Evolutionary conservation across 2,888 invertebrate genomes (phyloP), one percentile per base, ranked within the genome.

Genomic region (Drosophila kanekoi): DNA sequence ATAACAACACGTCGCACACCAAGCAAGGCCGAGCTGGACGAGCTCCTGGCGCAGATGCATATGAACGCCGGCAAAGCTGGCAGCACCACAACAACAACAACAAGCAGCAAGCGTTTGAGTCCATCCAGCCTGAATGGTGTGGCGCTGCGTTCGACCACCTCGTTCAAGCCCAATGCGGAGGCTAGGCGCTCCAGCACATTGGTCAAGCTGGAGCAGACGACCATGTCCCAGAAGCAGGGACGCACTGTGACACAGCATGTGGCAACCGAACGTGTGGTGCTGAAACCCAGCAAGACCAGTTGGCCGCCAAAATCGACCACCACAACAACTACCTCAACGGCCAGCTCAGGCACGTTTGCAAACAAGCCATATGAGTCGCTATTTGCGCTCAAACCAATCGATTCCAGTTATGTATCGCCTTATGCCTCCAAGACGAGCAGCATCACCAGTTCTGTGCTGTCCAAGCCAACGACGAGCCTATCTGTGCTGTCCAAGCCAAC

Each of bases 181-280:
- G 16, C 44, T 13, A 44, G 44, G 4, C 35, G 54, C 14, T 54
- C 54, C 44, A 54, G 54, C 44, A 54, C 54, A 1, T 8, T 52
- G 40, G 51, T 79, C 1, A 83, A 80, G 52, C 79, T 71, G 18
- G 83, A 89, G 13, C 77, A 90, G 32, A 91, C 89, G 3, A 85
- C 83, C 5, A 76, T 88, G 35, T 83, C 90, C 4, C 84, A 90
- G 56, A 91, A 89, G 35, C 79, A 87, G 59, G 91, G 91, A 18
- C 75, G 82, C 16, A 84, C 61, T 6, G 72, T 91, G 14, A 90
- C 90, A 1, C 87, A 89, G 49, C 81, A 79, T 13, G 74, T 83
- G 44, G 89, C 90, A 61, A 79, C 87, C 45, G 51, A 11, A 5
- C 57, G 28, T 1, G 51, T 51, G 16, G 38, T 14, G 23, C 51